phyloP scores from a whole-genome alignment of 2,113 vertebrate species.

The Xiphias gladius region DNA sequence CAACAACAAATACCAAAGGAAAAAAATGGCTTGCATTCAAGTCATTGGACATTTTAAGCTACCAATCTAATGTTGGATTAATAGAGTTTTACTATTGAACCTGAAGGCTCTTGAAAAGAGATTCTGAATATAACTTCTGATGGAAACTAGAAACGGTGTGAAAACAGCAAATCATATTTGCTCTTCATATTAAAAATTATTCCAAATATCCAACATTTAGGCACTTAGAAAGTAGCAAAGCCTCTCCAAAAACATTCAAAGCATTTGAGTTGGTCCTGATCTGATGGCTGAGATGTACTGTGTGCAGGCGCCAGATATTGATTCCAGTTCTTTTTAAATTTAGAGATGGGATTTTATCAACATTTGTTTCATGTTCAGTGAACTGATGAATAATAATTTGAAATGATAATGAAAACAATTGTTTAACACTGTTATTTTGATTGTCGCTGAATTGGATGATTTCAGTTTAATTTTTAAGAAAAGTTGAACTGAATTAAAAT shows the following conservation, averaged over 20 bases:
- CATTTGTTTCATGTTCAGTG: slow-evolving; percentile 29
- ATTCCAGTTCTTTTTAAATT: slow-evolving; percentile 26
- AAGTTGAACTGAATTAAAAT: slow-evolving; percentile 50
- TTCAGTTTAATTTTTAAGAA: slow-evolving; percentile 37
- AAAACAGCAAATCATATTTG: slow-evolving; percentile 34
- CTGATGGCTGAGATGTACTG: slow-evolving; percentile 30
- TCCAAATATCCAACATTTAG: slow-evolving; percentile 57
- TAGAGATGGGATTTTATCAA: slow-evolving; percentile 30
- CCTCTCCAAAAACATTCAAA: slow-evolving; percentile 38
- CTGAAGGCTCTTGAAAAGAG: slow-evolving; percentile 71
- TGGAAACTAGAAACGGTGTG: slow-evolving; percentile 30
- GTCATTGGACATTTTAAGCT: slow-evolving; percentile 74
- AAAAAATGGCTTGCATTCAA: slow-evolving; percentile 59
- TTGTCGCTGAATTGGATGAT: slow-evolving; percentile 49
- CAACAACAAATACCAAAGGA: slow-evolving; percentile 80
- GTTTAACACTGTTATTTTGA: slow-evolving; percentile 48
- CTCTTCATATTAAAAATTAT: slow-evolving; percentile 52
- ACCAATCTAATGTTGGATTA: slow-evolving; percentile 67
- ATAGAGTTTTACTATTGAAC: slow-evolving; percentile 49
- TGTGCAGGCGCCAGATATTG: slow-evolving; percentile 44
- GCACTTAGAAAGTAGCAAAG: slow-evolving; percentile 52
- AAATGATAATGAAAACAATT: slow-evolving; percentile 31
- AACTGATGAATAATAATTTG: slow-evolving; percentile 24
- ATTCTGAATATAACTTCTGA: slow-evolving; percentile 47
- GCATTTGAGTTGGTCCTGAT: slow-evolving; percentile 26